These are phyloP conservation scores for Psettodes erumei DNA, from an alignment of 2,113 vertebrate genomes.

Conservation along the genomic window DNA sequence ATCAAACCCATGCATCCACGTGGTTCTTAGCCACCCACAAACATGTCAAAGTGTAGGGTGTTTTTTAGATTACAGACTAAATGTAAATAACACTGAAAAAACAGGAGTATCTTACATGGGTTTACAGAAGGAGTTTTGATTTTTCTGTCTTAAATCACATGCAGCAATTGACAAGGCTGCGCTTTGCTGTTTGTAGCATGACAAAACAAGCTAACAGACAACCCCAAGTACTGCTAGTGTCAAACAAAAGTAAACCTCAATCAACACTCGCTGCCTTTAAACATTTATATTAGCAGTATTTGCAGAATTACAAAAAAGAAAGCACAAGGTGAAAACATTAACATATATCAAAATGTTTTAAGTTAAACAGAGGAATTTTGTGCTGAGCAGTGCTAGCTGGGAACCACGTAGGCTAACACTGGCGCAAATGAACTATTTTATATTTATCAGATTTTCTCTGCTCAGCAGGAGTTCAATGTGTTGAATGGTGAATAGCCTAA, in stretches of 20 bases:
- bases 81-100: neutral
- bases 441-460: neutral
- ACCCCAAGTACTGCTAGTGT: neutral
- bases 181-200: neutral
- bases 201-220: neutral
- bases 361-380: neutral
- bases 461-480: neutral
- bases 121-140: neutral
- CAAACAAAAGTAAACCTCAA: neutral
- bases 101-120: neutral
- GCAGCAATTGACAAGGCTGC: neutral
- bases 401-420: neutral
- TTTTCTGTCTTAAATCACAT: neutral
- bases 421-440: neutral
- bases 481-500: neutral
- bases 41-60: neutral
- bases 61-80: neutral
- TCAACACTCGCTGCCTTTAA: neutral
- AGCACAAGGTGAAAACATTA: too few species aligned
- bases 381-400: neutral
- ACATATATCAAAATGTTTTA: slow-evolving; percentile 9
- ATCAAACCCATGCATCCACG: too few species aligned
- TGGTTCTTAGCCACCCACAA: neutral
- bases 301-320: neutral
- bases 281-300: neutral